Base-by-base conservation (phyloP, 2,888 invertebrate species). In the Gastracanthus pulcherrimus region DNA sequence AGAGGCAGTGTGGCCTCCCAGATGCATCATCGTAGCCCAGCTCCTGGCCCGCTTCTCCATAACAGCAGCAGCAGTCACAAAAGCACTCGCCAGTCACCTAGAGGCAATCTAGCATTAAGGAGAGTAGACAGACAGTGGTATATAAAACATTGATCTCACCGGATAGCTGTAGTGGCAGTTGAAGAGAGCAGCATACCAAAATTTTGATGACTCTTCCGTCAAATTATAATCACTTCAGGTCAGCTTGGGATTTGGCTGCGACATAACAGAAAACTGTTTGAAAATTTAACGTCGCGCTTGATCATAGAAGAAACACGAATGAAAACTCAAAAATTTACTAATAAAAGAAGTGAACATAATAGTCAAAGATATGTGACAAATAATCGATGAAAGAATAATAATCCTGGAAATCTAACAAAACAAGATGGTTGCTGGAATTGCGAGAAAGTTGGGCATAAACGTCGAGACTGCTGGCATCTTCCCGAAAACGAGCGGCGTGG, bases 221-320 rank as follows among this genome's bases (percentile, higher is more conserved):
- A n/a, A 51, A 16, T 7, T 86, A 82, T 48, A 82, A 82, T 48
- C 82, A 87, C 72, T 87, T 87, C 38, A 48, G 82, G n/a, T 85
- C 84, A 19, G 86, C 84, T 1, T 87, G 85, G 84, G 74, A 74
- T 41, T 78, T 66, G 13, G 55, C 66, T n/a, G 55, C 38, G 13
- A 26, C 41, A 11, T 51, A 36, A 6, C 9, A 78, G 19, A 64
- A 58, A 58, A 76, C 77, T 2, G n/a, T 31, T 62, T 1, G 51
- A 60, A 16, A 81, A 76, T 71, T 45, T 76, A 66, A 76, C 71
- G 0, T 64, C 81, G 2, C 38, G 81, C 2, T 29, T 81, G 6
- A 36, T 81, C 9, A 71, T 81, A 36, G 76, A 76, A 70, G 76
- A 81, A 71, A 71, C 13, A 3, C 34, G 84, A 16, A 6, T 76